Percentiles rank a stretch among this genome's conserved stretches.
Conservation (phyloP, 1,140 invertebrate species). For the Holcopasites calliopsidis region DNA sequence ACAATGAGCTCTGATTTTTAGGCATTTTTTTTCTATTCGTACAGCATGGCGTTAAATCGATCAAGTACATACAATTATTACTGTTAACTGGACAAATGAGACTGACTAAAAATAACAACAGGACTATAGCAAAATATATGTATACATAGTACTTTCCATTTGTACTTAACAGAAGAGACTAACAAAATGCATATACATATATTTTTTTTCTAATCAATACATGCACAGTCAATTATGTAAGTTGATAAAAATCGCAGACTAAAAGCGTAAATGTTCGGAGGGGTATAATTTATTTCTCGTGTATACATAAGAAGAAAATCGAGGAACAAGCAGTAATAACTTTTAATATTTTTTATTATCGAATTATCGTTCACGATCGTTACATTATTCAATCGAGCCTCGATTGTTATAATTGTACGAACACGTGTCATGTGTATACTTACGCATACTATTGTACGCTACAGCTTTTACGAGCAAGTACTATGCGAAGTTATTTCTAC, state of each 20-base stretch:
- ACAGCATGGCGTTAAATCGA: neutral
- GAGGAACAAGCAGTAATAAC: neutral
- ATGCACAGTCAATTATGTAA: neutral
- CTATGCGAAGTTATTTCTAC: neutral
- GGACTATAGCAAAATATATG: too few species aligned
- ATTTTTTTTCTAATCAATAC: neutral
- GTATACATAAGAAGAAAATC: neutral
- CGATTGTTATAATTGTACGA: neutral
- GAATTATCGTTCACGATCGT: neutral
- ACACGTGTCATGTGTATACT: neutral
- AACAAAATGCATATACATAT: too few species aligned
- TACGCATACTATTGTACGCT: too few species aligned
- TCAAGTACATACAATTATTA: neutral
- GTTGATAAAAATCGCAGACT: neutral
- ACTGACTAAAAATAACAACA: slow-evolving; percentile 26
- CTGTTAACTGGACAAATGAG: slow-evolving; percentile 12
- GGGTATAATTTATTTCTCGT: neutral
- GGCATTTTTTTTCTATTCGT: neutral
- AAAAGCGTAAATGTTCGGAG: slow-evolving; percentile 2
- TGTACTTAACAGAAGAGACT: slow-evolving; percentile 1
- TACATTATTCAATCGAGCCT: neutral
- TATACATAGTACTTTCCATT: neutral
- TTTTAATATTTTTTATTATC: neutral
- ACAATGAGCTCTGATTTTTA: neutral
- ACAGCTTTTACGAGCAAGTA: slow-evolving; percentile 1